Evolutionary conservation across 2,113 vertebrate genomes (phyloP).

Genomic region (Symphodus melops): DNA sequence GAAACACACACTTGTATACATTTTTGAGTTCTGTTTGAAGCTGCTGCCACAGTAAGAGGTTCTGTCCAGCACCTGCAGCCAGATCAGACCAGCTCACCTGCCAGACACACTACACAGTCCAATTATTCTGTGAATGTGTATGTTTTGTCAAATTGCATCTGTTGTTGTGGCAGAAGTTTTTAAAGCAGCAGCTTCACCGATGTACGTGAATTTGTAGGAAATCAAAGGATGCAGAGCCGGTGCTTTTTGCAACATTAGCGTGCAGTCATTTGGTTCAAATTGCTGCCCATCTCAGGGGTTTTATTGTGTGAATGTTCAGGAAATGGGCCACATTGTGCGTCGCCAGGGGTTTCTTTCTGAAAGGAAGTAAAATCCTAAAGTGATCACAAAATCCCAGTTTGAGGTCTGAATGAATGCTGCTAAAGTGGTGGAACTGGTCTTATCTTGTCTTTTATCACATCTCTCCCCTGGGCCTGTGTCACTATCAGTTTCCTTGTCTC

Average conservation of each 20-base stretch:
- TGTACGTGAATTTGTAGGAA: slow-evolving; percentile 33
- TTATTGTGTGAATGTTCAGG: slow-evolving; percentile 43
- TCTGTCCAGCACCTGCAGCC: slow-evolving; percentile 37
- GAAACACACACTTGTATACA: slow-evolving; percentile 19
- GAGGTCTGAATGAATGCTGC: slow-evolving; percentile 14
- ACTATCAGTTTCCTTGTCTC: slow-evolving; percentile 39
- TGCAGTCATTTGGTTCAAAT: slow-evolving; percentile 54
- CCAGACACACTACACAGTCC: slow-evolving; percentile 43
- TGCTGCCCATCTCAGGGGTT: slow-evolving; percentile 38
- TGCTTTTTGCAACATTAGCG: slow-evolving; percentile 39
- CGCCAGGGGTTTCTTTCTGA: slow-evolving; percentile 24
- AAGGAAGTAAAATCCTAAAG: slow-evolving; percentile 29
- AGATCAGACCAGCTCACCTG: slow-evolving; percentile 39
- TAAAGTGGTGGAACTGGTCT: slow-evolving; percentile 31
- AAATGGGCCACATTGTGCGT: slow-evolving; percentile 36
- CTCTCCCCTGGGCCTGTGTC: slow-evolving; percentile 23
- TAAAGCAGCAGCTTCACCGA: slow-evolving; percentile 19
- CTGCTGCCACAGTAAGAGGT: slow-evolving; percentile 30
- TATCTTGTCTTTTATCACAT: slow-evolving; percentile 35
- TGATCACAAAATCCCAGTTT: slow-evolving; percentile 29
- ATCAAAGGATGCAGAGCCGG: slow-evolving; percentile 43
- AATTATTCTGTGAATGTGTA: slow-evolving; percentile 39
- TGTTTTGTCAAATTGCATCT: slow-evolving; percentile 36
- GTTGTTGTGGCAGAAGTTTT: slow-evolving; percentile 18
- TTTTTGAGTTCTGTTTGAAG: slow-evolving; percentile 34